These are phyloP conservation scores for Dryadula phaetusa DNA, from an alignment of 2,888 invertebrate species.

Conservation along the genomic window DNA sequence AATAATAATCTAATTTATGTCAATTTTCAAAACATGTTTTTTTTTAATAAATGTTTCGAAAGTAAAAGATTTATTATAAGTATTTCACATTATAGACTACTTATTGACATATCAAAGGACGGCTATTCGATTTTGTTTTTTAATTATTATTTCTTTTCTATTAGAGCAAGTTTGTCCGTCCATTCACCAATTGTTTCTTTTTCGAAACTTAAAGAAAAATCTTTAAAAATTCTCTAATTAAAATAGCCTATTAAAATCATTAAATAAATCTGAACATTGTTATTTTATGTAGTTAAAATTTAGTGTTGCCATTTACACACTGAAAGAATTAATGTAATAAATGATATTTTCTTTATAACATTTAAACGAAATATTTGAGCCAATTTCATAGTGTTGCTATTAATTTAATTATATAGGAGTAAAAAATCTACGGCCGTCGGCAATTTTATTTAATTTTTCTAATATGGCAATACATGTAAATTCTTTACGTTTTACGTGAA, in stretches of 20 bases:
- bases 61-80: too few species aligned
- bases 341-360: constrained; percentile 5
- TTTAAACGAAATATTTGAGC: constrained; percentile 9
- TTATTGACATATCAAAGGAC: background rate
- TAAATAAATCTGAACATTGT: background rate
- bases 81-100: background rate
- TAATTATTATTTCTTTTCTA: constrained; percentile 24
- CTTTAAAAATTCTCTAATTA: background rate
- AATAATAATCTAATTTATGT: too few species aligned
- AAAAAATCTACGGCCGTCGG: constrained; percentile 37
- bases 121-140: background rate
- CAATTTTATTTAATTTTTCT: constrained; percentile 24
- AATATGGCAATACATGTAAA: constrained; percentile 27
- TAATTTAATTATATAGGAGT: constrained; percentile 9
- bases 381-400: constrained; percentile 10
- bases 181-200: constrained; percentile 45
- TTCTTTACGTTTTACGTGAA: constrained; percentile 8
- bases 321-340: constrained; percentile 1
- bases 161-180: constrained; percentile 60
- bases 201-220: background rate
- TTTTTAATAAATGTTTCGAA: too few species aligned
- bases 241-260: constrained; percentile 7
- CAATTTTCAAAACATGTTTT: too few species aligned
- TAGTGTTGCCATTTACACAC: constrained; percentile 28
- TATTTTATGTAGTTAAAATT: constrained; percentile 1